A percentile compares a stretch with the other conserved stretches of the same genome.
Conservation (phyloP, 64 coral and sea anemone genomes). For the Astreopora myriophthalma region DNA sequence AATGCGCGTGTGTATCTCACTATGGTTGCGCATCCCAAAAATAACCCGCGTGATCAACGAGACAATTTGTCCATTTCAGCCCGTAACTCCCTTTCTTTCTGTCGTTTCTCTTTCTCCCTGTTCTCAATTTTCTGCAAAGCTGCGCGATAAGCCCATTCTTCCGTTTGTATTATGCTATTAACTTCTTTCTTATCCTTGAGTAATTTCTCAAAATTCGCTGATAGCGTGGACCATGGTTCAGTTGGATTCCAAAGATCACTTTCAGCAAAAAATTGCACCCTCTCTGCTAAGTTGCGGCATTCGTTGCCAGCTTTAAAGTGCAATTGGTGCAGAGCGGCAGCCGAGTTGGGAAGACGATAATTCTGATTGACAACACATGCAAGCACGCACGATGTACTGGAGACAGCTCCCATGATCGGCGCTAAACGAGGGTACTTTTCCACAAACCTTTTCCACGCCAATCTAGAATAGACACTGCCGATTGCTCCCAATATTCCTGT, state of each 20-base stretch:
- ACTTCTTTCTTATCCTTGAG: background rate
- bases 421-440: background rate
- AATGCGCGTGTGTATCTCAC: too few relatives aligned
- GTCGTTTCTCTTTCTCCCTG: background rate
- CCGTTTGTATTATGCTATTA: background rate
- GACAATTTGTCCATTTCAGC: background rate
- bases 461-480: background rate
- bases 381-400: background rate
- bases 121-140: background rate
- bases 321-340: background rate
- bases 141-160: background rate
- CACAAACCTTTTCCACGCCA: background rate
- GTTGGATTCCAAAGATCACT: background rate
- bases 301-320: slow-evolving; percentile 11
- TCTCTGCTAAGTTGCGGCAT: background rate
- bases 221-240: background rate
- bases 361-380: background rate
- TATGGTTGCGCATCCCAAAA: too few relatives aligned
- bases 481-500: background rate
- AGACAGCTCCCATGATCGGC: background rate
- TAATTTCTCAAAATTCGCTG: background rate
- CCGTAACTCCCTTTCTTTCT: background rate
- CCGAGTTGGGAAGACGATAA: background rate
- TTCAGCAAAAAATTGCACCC: background rate
- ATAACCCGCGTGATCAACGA: too few relatives aligned